Conservation (phyloP, 2,888 invertebrate species). For the Azorinus chamasolen region DNA sequence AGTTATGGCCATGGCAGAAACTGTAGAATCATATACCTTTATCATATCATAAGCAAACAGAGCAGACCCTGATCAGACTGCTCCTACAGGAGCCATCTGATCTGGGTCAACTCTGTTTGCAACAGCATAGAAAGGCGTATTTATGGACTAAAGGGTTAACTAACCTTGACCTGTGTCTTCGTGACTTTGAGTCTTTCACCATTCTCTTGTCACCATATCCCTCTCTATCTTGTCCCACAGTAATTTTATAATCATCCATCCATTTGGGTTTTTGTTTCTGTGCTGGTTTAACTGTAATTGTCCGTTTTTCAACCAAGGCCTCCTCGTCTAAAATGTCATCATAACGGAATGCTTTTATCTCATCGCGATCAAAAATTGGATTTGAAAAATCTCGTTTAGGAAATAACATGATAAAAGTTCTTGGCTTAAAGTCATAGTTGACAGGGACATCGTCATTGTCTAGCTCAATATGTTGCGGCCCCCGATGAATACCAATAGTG, state of each 20-base stretch:
- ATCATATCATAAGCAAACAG: too few species aligned
- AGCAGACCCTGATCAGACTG: too few species aligned
- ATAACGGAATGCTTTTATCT: slow-evolving; percentile 75
- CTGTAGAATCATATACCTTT: too few species aligned
- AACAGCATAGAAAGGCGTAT: too few species aligned
- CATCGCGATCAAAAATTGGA: slow-evolving; percentile 80
- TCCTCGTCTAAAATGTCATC: slow-evolving; percentile 77
- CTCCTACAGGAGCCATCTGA: too few species aligned
- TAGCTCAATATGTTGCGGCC: slow-evolving; percentile 64
- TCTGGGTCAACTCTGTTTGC: too few species aligned
- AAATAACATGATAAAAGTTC: slow-evolving; percentile 74
- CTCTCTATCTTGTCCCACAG: slow-evolving; percentile 31
- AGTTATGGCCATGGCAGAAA: too few species aligned
- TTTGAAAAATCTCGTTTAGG: slow-evolving; percentile 75
- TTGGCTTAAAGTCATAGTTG: slow-evolving; percentile 70
- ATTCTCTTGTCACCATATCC: slow-evolving; percentile 52
- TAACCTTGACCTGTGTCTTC: slow-evolving; percentile 4
- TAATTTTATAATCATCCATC: slow-evolving; percentile 52
- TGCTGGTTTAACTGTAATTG: slow-evolving; percentile 67
- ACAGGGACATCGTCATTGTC: slow-evolving; percentile 69
- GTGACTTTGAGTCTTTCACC: slow-evolving; percentile 48
- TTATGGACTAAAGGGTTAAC: too few species aligned
- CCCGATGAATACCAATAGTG: slow-evolving; percentile 80
- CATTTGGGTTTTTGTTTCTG: slow-evolving; percentile 48
- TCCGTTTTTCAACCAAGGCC: slow-evolving; percentile 69